phyloP scores from a whole-genome alignment of 2,888 invertebrate species.

The Athrips mouffetella region DNA sequence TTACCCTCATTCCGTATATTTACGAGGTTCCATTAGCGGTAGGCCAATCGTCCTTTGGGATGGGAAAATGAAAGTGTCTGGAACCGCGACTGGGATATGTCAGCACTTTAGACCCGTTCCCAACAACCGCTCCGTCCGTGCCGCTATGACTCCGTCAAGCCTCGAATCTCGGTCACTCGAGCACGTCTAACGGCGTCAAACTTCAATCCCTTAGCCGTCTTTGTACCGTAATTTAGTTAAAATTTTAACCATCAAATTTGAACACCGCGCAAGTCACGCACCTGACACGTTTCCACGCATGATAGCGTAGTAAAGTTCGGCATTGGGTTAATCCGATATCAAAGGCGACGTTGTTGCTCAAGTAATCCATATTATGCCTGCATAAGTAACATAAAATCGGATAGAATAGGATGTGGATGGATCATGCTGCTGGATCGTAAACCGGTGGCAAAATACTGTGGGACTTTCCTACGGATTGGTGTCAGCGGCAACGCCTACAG shows the following conservation, averaged over 20 bases:
- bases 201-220: conserved; percentile 33
- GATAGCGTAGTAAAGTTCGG: neutral
- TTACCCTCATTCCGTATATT: conserved; percentile 20
- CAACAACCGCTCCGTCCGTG: conserved; percentile 33
- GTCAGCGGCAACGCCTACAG: neutral
- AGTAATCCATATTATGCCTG: conserved; percentile 18
- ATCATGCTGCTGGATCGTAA: conserved; percentile 22
- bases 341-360: conserved; percentile 15
- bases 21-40: conserved; percentile 29
- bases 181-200: conserved; percentile 38
- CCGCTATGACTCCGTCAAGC: conserved; percentile 33
- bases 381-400: conserved; percentile 24
- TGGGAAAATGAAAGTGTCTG: conserved; percentile 32
- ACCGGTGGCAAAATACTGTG: conserved; percentile 10
- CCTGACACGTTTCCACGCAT: neutral
- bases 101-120: conserved; percentile 44
- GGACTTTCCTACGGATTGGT: neutral
- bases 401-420: conserved; percentile 24
- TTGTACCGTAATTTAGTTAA: neutral
- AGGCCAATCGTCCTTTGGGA: conserved; percentile 25
- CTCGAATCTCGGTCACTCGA: conserved; percentile 42
- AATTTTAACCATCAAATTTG: neutral
- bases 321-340: conserved; percentile 18
- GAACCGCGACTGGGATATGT: conserved; percentile 35
- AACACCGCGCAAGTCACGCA: neutral